Percentiles rank a stretch among this genome's conserved stretches.
Evolutionary conservation across 2,113 vertebrate species (phyloP).

Genomic region (Psilopogon haemacephalus): DNA sequence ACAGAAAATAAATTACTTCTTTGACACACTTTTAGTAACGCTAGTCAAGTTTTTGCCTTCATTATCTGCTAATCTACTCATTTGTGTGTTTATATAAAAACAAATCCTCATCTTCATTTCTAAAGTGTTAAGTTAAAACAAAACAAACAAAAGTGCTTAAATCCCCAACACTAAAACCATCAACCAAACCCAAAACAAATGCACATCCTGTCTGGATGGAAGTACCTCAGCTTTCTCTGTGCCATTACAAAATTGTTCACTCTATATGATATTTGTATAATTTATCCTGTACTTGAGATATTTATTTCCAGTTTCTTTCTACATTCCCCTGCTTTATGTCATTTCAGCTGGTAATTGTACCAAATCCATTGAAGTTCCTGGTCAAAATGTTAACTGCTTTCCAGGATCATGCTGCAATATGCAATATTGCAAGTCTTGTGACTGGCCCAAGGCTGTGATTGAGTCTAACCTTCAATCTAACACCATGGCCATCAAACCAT

Average conservation of each 20-base stretch:
- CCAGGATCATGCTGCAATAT: neutral
- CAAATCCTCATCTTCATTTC: neutral
- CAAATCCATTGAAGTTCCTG: neutral
- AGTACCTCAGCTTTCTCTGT: neutral
- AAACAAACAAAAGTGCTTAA: neutral
- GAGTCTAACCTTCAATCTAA: too few species aligned
- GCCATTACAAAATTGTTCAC: neutral
- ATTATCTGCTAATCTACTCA: neutral
- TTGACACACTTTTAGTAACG: neutral
- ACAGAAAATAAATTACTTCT: neutral
- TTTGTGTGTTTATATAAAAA: neutral
- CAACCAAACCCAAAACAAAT: neutral
- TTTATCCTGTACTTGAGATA: neutral
- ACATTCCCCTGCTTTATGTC: neutral
- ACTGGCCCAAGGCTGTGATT: neutral
- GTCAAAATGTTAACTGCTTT: neutral
- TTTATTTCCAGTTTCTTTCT: neutral
- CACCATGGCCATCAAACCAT: too few species aligned
- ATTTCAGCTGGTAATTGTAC: neutral
- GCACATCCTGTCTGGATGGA: neutral
- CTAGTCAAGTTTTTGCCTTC: neutral
- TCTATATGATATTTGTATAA: neutral
- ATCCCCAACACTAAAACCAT: too few species aligned
- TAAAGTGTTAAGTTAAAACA: neutral
- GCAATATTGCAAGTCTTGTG: neutral